Percentiles rank a stretch among this genome's conserved stretches.
Evolutionary conservation across 2,888 invertebrate species (phyloP).

Genomic region (Macrophya alboannulata): DNA sequence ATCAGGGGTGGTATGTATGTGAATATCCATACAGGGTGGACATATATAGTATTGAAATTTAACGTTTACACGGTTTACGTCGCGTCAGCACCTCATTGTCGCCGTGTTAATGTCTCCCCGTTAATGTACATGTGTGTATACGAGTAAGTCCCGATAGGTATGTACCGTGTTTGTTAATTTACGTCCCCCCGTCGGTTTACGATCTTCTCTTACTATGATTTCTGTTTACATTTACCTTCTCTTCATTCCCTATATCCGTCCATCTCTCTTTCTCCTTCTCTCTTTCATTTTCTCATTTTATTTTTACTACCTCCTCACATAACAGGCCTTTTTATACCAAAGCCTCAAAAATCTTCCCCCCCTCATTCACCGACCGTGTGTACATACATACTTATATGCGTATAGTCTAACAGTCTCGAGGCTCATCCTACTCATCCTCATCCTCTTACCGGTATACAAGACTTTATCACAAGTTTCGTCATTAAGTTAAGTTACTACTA

Average conservation of each 20-base stretch:
- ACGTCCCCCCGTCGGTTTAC: conserved; percentile 62
- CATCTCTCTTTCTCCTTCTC: neutral
- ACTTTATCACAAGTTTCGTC: conserved; percentile 41
- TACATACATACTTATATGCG: neutral
- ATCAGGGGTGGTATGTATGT: no score
- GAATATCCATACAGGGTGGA: no score
- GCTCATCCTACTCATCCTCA: neutral
- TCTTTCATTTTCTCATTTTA: neutral
- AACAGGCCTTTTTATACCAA: neutral
- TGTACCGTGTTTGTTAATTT: conserved; percentile 61
- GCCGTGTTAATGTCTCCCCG: conserved; percentile 56
- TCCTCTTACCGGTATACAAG: neutral
- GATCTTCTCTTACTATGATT: conserved; percentile 63
- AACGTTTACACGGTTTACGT: conserved; percentile 18
- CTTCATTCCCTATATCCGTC: neutral
- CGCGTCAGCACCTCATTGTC: conserved; percentile 61
- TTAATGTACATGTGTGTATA: neutral
- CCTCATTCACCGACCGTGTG: neutral
- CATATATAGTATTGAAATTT: neutral
- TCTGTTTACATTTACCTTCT: conserved; percentile 66
- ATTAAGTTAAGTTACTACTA: conserved; percentile 11
- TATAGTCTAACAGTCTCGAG: neutral
- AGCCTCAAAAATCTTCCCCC: neutral
- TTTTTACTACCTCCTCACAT: neutral
- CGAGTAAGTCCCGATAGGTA: conserved; percentile 33